Percentiles rank a stretch among this genome's conserved stretches.
Conservation (phyloP, 2,797 vertebrate genomes). For the Brachyalestes nurse region DNA sequence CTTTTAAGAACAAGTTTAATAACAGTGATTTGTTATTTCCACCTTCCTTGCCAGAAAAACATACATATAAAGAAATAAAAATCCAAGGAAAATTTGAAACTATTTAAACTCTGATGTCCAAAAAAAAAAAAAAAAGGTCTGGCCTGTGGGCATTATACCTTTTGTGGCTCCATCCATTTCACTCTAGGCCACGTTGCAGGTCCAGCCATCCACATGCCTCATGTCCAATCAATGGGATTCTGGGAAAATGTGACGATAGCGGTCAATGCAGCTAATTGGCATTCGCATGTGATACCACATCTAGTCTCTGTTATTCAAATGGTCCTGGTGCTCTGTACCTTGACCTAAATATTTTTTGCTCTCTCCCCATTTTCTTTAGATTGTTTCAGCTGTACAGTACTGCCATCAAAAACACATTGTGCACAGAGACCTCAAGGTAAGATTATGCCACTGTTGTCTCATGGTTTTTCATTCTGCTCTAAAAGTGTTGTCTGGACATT, state of each 20-base stretch:
- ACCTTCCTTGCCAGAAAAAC: not conserved
- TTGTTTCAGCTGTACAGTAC: conserved; percentile 93
- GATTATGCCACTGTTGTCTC: not conserved
- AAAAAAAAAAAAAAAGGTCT: not conserved
- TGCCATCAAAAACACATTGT: conserved; percentile 94
- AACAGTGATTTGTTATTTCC: not conserved
- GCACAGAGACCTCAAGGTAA: conserved; percentile 92
- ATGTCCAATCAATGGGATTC: conserved; percentile 50
- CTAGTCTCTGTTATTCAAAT: conserved; percentile 15
- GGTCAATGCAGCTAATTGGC: conserved; percentile 43
- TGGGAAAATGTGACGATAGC: conserved; percentile 42
- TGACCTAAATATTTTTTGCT: conserved; percentile 24
- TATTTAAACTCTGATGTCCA: not conserved
- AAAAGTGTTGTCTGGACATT: not conserved
- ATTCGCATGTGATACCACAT: conserved; percentile 35
- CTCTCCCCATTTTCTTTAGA: conserved; percentile 68
- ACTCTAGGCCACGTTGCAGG: conserved; percentile 25
- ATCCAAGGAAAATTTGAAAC: not conserved
- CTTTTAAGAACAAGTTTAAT: too few species aligned
- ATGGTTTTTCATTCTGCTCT: not conserved
- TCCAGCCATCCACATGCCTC: conserved; percentile 18
- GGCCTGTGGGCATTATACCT: not conserved
- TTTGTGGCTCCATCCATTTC: not conserved
- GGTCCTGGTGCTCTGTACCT: not conserved
- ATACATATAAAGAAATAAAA: not conserved